Percentiles rank a stretch among this genome's conserved stretches.
These are phyloP conservation scores for Chauna torquata DNA, from an alignment of 2,113 vertebrate genomes.

Conservation along the genomic window DNA sequence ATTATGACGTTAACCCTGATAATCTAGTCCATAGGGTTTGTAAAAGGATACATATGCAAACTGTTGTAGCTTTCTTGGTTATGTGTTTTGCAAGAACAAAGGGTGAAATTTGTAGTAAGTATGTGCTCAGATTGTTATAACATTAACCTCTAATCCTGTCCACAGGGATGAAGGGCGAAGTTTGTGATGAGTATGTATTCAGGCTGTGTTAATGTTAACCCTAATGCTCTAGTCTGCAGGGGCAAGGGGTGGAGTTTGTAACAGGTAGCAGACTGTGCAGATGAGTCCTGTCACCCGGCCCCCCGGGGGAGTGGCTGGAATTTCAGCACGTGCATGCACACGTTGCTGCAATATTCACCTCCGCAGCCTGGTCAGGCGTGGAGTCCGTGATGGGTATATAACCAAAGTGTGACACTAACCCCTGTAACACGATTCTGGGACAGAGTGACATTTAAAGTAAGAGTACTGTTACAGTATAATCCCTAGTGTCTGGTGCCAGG, in stretches of 20 bases:
- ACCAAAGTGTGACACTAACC: not conserved
- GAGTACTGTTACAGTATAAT: not conserved
- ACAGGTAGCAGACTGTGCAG: accelerated
- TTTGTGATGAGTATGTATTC: not conserved
- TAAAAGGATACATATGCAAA: not conserved
- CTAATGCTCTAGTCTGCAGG: not conserved
- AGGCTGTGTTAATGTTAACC: not conserved
- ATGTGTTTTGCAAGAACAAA: not conserved
- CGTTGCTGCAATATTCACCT: not conserved
- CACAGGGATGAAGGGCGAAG: not conserved
- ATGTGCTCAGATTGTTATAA: not conserved
- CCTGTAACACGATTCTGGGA: not conserved
- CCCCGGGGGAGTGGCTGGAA: not conserved
- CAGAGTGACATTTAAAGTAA: not conserved
- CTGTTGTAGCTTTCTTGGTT: not conserved
- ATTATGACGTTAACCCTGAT: not conserved
- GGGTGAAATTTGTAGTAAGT: not conserved
- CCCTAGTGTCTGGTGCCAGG: not conserved
- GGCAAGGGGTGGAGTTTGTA: not conserved
- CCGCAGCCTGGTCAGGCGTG: not conserved
- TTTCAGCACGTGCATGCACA: not conserved
- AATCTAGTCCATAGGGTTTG: not conserved
- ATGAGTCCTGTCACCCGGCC: not conserved
- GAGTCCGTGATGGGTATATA: not conserved
- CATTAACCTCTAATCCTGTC: not conserved